A percentile compares a stretch with the other conserved stretches of the same genome.
phyloP scores from a whole-genome alignment of 2,113 vertebrate species.

The Cisticola juncidis region DNA sequence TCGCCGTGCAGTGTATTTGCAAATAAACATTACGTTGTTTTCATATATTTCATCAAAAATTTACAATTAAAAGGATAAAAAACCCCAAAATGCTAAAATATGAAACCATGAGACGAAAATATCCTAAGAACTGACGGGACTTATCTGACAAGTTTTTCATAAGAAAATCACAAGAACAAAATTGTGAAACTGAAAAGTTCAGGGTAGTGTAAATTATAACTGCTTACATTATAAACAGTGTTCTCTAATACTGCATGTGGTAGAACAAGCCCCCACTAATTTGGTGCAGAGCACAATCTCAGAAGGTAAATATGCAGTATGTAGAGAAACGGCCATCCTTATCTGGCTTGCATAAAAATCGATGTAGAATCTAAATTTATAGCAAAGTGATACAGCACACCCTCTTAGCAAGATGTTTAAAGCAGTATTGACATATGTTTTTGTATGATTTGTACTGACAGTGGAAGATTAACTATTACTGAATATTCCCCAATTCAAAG shows the following conservation, averaged over 20 bases:
- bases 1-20: background rate
- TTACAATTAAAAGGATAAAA: background rate
- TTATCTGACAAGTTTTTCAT: background rate
- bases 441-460: background rate
- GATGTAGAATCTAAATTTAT: background rate
- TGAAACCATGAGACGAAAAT: background rate
- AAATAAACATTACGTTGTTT: background rate
- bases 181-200: background rate
- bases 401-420: background rate
- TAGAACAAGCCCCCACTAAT: background rate
- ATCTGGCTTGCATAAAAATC: background rate
- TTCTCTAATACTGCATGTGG: background rate
- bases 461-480: background rate
- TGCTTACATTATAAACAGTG: background rate
- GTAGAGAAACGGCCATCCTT: background rate
- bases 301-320: background rate
- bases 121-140: background rate
- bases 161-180: background rate
- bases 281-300: background rate
- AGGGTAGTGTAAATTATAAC: background rate
- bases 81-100: accelerated
- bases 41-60: background rate
- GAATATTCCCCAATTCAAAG: background rate
- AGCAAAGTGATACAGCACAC: background rate
- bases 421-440: background rate